Evolutionary conservation across 2,888 invertebrate genomes (phyloP).

Genomic region (Acrocyrtus sp.): DNA sequence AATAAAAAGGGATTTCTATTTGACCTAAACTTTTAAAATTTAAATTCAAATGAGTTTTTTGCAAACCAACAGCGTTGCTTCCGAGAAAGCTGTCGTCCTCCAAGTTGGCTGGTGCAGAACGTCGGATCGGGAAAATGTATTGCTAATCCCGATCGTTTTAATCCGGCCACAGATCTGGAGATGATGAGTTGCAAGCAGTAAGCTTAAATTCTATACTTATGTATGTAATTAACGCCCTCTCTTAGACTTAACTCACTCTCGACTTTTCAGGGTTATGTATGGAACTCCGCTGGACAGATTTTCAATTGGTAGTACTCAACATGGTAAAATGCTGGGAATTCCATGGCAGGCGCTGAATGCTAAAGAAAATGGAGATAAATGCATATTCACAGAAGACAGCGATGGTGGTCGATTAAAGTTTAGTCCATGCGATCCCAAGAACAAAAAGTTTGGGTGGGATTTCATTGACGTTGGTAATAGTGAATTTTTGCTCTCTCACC

Average conservation of each 20-base stretch:
- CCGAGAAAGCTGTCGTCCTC: constrained; percentile 29
- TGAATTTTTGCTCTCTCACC: constrained; percentile 11
- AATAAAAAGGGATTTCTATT: no score
- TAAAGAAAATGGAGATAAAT: constrained; percentile 29
- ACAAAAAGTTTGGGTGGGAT: constrained; percentile 34
- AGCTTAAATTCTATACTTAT: no score
- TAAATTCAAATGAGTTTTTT: background rate
- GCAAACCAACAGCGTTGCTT: background rate
- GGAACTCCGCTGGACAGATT: constrained; percentile 27
- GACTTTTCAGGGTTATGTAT: background rate
- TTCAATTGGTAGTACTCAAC: background rate
- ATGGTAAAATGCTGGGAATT: constrained; percentile 3
- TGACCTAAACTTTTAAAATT: no score
- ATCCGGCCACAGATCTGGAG: no score
- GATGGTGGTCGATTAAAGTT: constrained; percentile 28
- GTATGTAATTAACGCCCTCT: no score
- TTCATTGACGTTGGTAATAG: constrained; percentile 15
- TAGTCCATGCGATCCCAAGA: constrained; percentile 24
- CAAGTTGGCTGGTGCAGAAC: background rate
- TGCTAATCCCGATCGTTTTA: no score
- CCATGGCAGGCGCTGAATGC: background rate
- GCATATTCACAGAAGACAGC: constrained; percentile 26
- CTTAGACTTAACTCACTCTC: no score
- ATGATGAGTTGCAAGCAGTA: no score
- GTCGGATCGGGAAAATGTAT: background rate